Conservation (phyloP, 2,797 vertebrate genomes). For the Fistularia tabacaria region DNA sequence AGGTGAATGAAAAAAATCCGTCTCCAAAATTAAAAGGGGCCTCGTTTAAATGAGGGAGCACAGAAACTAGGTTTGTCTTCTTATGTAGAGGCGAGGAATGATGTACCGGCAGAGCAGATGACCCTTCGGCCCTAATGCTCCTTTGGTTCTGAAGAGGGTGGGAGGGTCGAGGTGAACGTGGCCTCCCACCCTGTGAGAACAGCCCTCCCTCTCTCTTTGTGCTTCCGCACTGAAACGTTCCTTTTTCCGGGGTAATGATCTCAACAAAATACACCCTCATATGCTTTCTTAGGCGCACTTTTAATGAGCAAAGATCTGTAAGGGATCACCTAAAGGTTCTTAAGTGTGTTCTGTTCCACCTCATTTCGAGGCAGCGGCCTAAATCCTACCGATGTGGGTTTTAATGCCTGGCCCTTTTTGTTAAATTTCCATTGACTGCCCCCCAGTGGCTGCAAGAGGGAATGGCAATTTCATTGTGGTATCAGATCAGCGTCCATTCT, state of each 20-base stretch:
- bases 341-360: no score
- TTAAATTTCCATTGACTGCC: constrained; percentile 28
- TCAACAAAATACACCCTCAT: no score
- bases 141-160: constrained; percentile 21
- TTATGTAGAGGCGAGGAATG: constrained; percentile 56
- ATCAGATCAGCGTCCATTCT: background rate
- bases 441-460: constrained; percentile 39
- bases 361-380: background rate
- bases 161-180: constrained; percentile 40
- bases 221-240: constrained; percentile 31
- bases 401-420: background rate
- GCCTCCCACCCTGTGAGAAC: constrained; percentile 26
- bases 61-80: constrained; percentile 9
- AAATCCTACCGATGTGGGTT: constrained; percentile 9
- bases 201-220: constrained; percentile 19
- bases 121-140: constrained; percentile 32
- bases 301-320: no score
- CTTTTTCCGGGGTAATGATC: constrained; percentile 3
- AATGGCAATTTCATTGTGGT: background rate
- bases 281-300: no score
- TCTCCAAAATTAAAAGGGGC: background rate
- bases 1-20: constrained; percentile 2
- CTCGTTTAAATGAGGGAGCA: constrained; percentile 11
- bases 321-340: no score
- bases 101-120: constrained; percentile 45